Conservation (phyloP, 2,888 invertebrate genomes). For the Melipona bicolor region DNA sequence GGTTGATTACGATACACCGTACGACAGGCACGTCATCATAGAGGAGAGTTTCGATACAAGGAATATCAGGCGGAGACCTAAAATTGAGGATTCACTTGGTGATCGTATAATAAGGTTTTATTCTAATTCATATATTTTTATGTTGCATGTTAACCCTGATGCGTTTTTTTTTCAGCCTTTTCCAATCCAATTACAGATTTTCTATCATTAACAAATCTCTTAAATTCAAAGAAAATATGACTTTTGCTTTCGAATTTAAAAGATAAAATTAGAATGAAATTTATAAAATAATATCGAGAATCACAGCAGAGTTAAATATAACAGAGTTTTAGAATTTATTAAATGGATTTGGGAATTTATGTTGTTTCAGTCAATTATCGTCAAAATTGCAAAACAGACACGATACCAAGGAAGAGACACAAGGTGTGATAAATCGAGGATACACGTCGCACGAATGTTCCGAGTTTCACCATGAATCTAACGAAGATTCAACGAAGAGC, state of each 20-base stretch:
- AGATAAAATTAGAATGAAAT: no score
- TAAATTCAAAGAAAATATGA: no score
- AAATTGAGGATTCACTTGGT: slow-evolving; percentile 79
- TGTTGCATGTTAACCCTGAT: not conserved
- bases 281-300: no score
- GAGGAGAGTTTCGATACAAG: slow-evolving; percentile 92
- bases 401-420: slow-evolving; percentile 72
- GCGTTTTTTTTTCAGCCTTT: no score
- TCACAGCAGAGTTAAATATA: not conserved
- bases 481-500: slow-evolving; percentile 75
- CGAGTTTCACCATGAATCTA: slow-evolving; percentile 73
- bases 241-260: no score
- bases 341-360: not conserved
- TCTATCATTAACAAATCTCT: no score
- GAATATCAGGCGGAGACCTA: slow-evolving; percentile 78
- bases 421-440: slow-evolving; percentile 80
- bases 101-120: slow-evolving; percentile 80
- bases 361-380: slow-evolving; percentile 76
- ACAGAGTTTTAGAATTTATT: not conserved
- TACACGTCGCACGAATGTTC: slow-evolving; percentile 77
- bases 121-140: not conserved
- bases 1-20: slow-evolving; percentile 97
- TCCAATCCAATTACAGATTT: no score
- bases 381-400: slow-evolving; percentile 75
- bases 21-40: slow-evolving; percentile 95